Evolutionary conservation across 2,797 vertebrate species (phyloP).

Genomic region (Macroramphosus scolopax): DNA sequence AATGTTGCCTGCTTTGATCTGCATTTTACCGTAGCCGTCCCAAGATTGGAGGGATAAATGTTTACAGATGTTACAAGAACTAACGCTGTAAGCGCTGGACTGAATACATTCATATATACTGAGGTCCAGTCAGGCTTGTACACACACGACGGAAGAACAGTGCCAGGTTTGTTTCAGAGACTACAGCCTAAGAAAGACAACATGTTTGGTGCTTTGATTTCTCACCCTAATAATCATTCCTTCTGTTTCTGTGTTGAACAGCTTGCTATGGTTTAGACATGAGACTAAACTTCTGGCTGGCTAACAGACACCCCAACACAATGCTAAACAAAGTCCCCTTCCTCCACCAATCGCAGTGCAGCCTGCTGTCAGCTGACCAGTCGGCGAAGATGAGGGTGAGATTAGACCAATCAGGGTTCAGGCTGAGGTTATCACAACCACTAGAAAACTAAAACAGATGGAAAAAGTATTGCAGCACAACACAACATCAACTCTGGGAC

Average conservation of each 20-base stretch:
- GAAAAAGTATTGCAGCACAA: slow-evolving; percentile 54
- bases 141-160: slow-evolving; percentile 4
- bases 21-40: not conserved
- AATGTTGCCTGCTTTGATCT: slow-evolving; percentile 4
- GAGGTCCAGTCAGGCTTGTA: slow-evolving; percentile 10
- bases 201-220: slow-evolving; percentile 35
- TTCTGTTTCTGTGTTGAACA: slow-evolving; percentile 55
- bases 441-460: slow-evolving; percentile 82
- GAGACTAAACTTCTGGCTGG: slow-evolving; percentile 70
- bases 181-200: slow-evolving; percentile 42
- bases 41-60: slow-evolving; percentile 1
- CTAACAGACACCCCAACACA: slow-evolving; percentile 64
- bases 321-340: slow-evolving; percentile 67
- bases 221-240: slow-evolving; percentile 57
- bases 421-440: slow-evolving; percentile 78
- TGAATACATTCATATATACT: slow-evolving; percentile 7
- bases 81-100: slow-evolving; percentile 1
- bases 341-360: slow-evolving; percentile 56
- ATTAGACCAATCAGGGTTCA: slow-evolving; percentile 77
- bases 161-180: slow-evolving; percentile 12
- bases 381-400: slow-evolving; percentile 67
- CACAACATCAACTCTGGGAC: slow-evolving; percentile 64
- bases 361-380: slow-evolving; percentile 69
- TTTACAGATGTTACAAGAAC: slow-evolving; percentile 6
- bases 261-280: slow-evolving; percentile 62